Percentiles rank a stretch among this genome's conserved stretches.
These are phyloP conservation scores for Timema podura DNA, from an alignment of 2,888 invertebrate species.

Conservation along the genomic window DNA sequence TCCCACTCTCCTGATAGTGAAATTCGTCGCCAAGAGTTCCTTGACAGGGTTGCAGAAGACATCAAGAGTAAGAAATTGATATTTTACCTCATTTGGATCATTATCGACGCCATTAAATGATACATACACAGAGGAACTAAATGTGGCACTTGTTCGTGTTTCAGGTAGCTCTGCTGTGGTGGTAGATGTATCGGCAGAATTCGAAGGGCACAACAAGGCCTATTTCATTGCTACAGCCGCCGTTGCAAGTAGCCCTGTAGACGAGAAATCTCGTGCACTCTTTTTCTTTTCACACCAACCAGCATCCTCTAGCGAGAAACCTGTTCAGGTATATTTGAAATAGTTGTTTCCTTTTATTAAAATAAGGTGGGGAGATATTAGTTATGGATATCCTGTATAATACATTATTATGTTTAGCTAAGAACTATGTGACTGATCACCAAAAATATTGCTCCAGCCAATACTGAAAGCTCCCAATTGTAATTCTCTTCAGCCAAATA, in stretches of 20 bases:
- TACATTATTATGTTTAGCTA: neutral
- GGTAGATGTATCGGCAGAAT: neutral
- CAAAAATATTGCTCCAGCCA: too few relatives aligned
- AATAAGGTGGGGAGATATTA: neutral
- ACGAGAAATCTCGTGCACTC: neutral
- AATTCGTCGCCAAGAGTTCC: too few relatives aligned
- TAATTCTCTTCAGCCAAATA: too few relatives aligned
- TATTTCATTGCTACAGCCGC: conserved; percentile 6
- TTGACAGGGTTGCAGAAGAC: neutral
- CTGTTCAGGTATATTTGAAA: neutral
- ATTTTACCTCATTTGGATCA: too few relatives aligned
- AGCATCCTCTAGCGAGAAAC: neutral
- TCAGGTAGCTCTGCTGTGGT: neutral
- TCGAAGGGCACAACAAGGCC: neutral
- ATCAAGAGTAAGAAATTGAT: too few relatives aligned
- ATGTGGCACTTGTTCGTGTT: neutral
- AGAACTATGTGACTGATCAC: too few relatives aligned
- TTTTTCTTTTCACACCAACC: conserved; percentile 1
- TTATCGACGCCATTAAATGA: too few relatives aligned
- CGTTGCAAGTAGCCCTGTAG: neutral
- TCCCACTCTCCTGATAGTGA: too few relatives aligned
- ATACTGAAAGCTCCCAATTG: too few relatives aligned
- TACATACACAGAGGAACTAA: too few relatives aligned
- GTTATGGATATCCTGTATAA: neutral
- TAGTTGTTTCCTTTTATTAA: neutral